phyloP scores from a whole-genome alignment of 30 jellyfish, hydroid and myxozoan species.

The Hydractinia symbiolongicarpus region DNA sequence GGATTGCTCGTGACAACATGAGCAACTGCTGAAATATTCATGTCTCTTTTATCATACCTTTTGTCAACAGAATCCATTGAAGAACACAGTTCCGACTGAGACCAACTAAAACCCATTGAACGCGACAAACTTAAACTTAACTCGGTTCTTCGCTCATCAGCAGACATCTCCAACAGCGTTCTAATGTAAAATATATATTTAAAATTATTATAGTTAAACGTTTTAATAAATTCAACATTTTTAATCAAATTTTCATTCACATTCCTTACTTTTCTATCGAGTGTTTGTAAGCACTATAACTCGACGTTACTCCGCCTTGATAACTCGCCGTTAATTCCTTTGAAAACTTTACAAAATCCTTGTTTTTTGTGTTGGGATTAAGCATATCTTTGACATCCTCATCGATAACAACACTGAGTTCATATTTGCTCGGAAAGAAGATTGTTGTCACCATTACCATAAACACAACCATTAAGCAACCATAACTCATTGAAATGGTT shows the following conservation, averaged over 20 bases:
- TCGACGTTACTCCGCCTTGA: conserved; percentile 17
- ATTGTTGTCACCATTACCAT: not conserved
- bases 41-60: not conserved
- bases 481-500: not conserved
- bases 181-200: not conserved
- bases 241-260: not conserved
- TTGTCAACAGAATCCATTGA: conserved; percentile 7
- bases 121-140: conserved; percentile 5
- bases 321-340: conserved; percentile 7
- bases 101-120: conserved; percentile 15
- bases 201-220: not conserved
- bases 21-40: too few species aligned
- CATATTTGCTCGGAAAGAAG: conserved; percentile 1
- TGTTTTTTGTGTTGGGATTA: not conserved
- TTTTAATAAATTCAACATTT: not conserved
- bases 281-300: not conserved
- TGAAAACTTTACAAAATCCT: not conserved
- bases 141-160: not conserved
- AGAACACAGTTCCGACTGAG: not conserved
- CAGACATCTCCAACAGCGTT: not conserved
- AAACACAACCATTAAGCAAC: not conserved
- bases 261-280: not conserved
- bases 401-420: not conserved
- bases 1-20: too few species aligned
- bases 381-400: not conserved